Evolutionary conservation across 2,113 vertebrate species (phyloP).

Genomic region (Callopanchax toddi): DNA sequence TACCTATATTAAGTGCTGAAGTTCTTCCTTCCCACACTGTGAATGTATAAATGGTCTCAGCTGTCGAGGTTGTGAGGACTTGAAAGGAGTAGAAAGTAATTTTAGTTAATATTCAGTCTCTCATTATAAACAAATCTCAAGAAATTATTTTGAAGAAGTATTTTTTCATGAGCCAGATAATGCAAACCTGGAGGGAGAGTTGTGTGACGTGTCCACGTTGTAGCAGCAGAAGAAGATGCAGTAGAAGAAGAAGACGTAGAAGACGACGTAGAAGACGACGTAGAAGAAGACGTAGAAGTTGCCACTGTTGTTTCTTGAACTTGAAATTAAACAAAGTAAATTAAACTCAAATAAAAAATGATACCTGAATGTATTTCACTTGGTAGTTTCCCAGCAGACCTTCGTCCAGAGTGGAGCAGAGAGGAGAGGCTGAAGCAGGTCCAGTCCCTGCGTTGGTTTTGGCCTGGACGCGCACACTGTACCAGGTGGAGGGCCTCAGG

Average conservation of each 20-base stretch:
- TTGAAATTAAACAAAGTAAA: conserved; percentile 29
- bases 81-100: conserved; percentile 5
- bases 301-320: conserved; percentile 26
- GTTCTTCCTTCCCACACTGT: conserved; percentile 38
- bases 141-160: not conserved
- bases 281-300: conserved; percentile 2
- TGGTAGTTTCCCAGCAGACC: conserved; percentile 25
- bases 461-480: conserved; percentile 51
- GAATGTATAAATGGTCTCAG: not conserved
- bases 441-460: conserved; percentile 55
- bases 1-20: conserved; percentile 37
- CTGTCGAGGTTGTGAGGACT: conserved; percentile 19
- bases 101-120: not conserved
- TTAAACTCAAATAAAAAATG: not conserved
- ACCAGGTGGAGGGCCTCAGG: conserved; percentile 62
- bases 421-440: conserved; percentile 39
- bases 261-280: not conserved
- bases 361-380: not conserved
- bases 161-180: not conserved
- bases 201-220: not conserved
- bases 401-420: conserved; percentile 65
- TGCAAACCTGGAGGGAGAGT: conserved; percentile 27
- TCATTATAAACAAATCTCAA: not conserved
- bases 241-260: not conserved
- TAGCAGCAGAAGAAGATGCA: conserved; percentile 9